Conservation (phyloP, 2,888 invertebrate species). For the Apocheima hispidaria region DNA sequence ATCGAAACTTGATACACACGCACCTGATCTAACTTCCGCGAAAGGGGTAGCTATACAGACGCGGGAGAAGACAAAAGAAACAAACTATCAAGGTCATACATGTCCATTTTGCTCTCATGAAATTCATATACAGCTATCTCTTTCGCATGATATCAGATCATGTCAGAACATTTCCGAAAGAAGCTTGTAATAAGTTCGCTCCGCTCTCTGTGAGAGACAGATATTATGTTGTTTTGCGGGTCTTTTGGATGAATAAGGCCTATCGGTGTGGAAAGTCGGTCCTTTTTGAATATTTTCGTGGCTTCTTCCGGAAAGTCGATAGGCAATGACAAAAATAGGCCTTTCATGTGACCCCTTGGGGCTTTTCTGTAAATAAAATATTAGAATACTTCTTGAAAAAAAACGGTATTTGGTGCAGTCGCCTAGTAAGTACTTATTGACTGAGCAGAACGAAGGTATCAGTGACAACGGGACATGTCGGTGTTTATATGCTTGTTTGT, state of each 20-base stretch:
- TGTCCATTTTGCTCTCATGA: too few species aligned
- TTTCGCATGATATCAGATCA: too few species aligned
- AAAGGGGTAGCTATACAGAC: too few species aligned
- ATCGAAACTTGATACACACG: too few species aligned
- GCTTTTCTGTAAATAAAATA: slow-evolving; percentile 6
- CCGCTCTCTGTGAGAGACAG: background rate
- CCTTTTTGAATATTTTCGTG: slow-evolving; percentile 17
- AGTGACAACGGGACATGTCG: too few species aligned
- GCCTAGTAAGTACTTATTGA: background rate
- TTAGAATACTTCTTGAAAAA: background rate
- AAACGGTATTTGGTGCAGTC: background rate
- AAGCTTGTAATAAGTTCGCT: background rate
- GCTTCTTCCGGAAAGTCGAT: slow-evolving; percentile 7
- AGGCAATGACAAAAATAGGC: slow-evolving; percentile 9
- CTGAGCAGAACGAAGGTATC: too few species aligned
- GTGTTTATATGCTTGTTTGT: too few species aligned
- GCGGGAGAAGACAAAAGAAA: too few species aligned
- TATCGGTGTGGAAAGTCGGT: slow-evolving; percentile 14
- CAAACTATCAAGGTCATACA: too few species aligned
- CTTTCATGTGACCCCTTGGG: slow-evolving; percentile 1
- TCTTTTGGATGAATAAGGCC: slow-evolving; percentile 19
- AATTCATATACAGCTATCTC: too few species aligned
- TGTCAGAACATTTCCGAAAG: too few species aligned
- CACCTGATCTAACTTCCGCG: too few species aligned
- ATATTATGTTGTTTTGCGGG: slow-evolving; percentile 5